A percentile compares a stretch with the other conserved stretches of the same genome.
phyloP scores from a whole-genome alignment of 1,140 invertebrate genomes.

The Cotesia vestalis region DNA sequence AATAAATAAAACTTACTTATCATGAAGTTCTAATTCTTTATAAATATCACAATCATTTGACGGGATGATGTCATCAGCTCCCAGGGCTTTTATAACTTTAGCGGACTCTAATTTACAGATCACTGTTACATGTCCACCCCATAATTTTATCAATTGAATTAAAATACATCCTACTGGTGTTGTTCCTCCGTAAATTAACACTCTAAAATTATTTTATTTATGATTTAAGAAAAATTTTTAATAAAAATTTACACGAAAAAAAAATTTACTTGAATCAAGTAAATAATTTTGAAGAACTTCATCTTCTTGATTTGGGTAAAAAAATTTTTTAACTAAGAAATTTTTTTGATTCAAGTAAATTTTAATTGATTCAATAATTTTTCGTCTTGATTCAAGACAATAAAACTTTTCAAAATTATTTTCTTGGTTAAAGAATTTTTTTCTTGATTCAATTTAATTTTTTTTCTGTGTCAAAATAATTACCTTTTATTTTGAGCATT shows the following conservation, averaged over 20 bases:
- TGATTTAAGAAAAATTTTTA: not conserved
- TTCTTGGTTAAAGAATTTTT: no score
- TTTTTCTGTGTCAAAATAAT: not conserved
- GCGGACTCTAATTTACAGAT: conserved; percentile 67
- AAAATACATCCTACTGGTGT: conserved; percentile 78
- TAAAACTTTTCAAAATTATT: no score
- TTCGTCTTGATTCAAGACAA: no score
- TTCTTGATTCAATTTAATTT: no score
- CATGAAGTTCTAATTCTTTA: conserved; percentile 58
- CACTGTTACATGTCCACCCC: conserved; percentile 71
- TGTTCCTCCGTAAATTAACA: conserved; percentile 75
- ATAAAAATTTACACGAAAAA: not conserved
- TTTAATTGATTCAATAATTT: no score
- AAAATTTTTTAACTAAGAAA: no score
- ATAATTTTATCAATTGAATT: conserved; percentile 75
- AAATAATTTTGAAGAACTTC: no score
- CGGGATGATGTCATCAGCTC: conserved; percentile 68
- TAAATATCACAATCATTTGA: conserved; percentile 58
- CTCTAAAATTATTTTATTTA: conserved; percentile 59
- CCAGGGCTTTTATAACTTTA: conserved; percentile 68
- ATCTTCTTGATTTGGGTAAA: no score
- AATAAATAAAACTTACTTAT: conserved; percentile 50
- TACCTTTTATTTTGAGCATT: conserved; percentile 71
- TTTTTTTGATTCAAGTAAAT: no score
- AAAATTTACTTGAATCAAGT: no score